Evolutionary conservation across 2,888 invertebrate genomes (phyloP), one percentile per base, ranked within the genome.

Genomic region (Phaonia tiefii): DNA sequence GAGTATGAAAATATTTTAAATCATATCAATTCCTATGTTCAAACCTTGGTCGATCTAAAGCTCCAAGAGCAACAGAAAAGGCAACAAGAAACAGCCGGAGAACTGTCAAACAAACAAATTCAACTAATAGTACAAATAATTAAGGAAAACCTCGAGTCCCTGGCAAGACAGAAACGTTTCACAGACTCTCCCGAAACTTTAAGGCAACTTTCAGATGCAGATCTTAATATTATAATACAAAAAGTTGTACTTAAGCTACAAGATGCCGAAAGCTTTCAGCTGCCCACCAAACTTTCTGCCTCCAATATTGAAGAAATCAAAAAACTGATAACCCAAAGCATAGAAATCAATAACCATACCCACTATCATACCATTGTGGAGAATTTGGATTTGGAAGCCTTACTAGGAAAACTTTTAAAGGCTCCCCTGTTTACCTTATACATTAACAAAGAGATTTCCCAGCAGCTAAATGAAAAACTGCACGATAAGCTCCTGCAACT

Each of bases 281-380:
- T 87, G 26, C 80, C 86, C 0, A 75, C 87, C 0, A 80, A 84
- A 20, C 84, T 92, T 1, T 88, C 89, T 0, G 73, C 86, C 1
- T 88, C 89, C 8, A 90, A 92, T 80, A 80, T 92, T 2, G 86
- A 88, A 60, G 87, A 89, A 75, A 91, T 92, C 13, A 88, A 88
- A 22, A 81, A 85, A 10, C 78, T 90, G 1, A 85, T 92, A 10
- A 80, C 81, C 7, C 79, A 85, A 58, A 85, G 85, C 25, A 80
- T 89, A 17, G 86, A 89, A 60, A 69, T 88, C 3, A 86, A 89
- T 54, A 85, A 86, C 71, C 83, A 87, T 25, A 76, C 84, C 13
- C 84, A 88, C 37, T 88, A 87, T 58, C 86, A 86, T 25, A 78
- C 87, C 67, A 75, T 86, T 31, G 75, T 89, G 49, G 88, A 89